These are phyloP conservation scores for Poeciliopsis gracilis DNA, from an alignment of 2,797 vertebrate species.

Conservation along the genomic window DNA sequence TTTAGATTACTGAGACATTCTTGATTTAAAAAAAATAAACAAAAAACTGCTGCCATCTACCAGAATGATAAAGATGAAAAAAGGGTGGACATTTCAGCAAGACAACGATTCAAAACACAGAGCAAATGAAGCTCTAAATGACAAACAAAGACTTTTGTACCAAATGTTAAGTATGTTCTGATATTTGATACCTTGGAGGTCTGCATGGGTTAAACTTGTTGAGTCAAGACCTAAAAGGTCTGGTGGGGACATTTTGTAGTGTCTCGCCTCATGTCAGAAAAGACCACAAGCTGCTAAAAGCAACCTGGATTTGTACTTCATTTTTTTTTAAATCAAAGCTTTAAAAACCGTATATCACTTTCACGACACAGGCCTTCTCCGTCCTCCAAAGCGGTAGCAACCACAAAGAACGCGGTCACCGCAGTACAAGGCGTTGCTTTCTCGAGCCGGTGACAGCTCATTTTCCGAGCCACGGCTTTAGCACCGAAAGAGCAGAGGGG, in stretches of 20 bases:
- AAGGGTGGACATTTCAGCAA: neutral
- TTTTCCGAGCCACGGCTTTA: conserved; percentile 76
- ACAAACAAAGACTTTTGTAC: neutral
- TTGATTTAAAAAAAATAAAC: neutral
- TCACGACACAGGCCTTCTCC: conserved; percentile 26
- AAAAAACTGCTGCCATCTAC: neutral
- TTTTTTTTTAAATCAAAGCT: conserved; percentile 20
- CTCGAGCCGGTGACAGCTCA: conserved; percentile 78
- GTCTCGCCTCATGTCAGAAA: neutral
- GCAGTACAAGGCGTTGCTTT: conserved; percentile 68
- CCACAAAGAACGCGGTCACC: conserved; percentile 65
- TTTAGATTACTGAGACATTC: neutral
- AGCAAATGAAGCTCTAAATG: neutral
- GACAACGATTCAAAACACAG: neutral
- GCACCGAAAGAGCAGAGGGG: conserved; percentile 70
- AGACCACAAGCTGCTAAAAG: neutral
- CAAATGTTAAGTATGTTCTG: neutral
- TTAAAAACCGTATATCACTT: conserved; percentile 36
- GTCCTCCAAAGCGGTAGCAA: conserved; percentile 57
- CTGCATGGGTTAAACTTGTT: neutral
- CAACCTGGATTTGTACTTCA: conserved; percentile 8
- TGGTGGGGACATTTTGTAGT: neutral
- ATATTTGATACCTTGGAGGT: neutral
- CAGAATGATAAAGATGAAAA: neutral
- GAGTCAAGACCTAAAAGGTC: neutral